Conservation (phyloP, 1,140 invertebrate genomes). For the Oppia nitens region DNA sequence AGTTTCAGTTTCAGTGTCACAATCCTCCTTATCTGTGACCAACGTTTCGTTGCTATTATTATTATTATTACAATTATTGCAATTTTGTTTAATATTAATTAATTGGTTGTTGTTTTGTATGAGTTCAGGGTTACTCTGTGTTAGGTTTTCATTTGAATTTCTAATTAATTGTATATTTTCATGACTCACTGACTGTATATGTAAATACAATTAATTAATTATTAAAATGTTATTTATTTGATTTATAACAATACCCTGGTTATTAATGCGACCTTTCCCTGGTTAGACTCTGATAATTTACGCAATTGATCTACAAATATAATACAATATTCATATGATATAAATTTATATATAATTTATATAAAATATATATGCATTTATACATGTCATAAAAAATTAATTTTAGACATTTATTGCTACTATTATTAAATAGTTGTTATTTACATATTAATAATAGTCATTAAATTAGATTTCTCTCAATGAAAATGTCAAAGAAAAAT, state of each 20-base stretch:
- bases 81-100: not conserved
- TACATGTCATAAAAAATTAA: not conserved
- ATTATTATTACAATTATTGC: not conserved
- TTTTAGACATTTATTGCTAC: not conserved
- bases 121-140: not conserved
- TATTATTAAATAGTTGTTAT: not conserved
- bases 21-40: not conserved
- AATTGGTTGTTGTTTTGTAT: not conserved
- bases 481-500: not conserved
- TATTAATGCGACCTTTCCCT: constrained; percentile 18
- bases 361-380: not conserved
- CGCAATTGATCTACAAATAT: constrained; percentile 23
- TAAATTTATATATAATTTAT: constrained; percentile 13
- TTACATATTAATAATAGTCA: not conserved
- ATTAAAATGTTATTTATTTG: constrained; percentile 1
- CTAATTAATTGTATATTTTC: constrained; percentile 13
- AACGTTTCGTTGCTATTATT: not conserved
- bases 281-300: constrained; percentile 20
- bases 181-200: constrained; percentile 12
- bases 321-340: too few species aligned
- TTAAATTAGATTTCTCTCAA: not conserved
- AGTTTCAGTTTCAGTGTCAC: not conserved
- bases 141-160: not conserved
- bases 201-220: not conserved
- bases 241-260: constrained; percentile 2